Evolutionary conservation across 2,888 invertebrate genomes (phyloP), one percentile per base, ranked within the genome.

Genomic region (Petrophora chlorosata): DNA sequence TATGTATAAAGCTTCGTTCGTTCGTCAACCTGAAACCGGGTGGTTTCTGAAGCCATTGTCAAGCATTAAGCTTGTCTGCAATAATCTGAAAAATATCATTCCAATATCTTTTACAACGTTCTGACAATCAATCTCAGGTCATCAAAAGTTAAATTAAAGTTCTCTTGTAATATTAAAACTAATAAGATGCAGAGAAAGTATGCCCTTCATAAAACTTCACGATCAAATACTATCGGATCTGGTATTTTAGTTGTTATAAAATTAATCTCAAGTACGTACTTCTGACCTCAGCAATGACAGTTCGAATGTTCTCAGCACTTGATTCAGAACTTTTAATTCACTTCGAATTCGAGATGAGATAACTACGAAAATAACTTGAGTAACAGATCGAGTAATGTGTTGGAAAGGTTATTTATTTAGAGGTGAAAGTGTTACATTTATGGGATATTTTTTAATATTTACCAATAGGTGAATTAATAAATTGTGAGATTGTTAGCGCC

Each of bases 181-280:
- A 28, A 14, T 13, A 14, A 28, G 7, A 14, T 13, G 60, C 60
- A 69, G 71, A 73, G 80, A 80, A 78, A 80, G 79, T 67, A 61
- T 30, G 52, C 65, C 67, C 67, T 69, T 65, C 47, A 44, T 41
- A 50, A 38, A 53, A 56, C 53, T 61, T 56, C 14, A 41, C 54
- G 34, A 56, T 42, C 56, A 55, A 45, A 53, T 30, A 41, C 26
- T 55, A 57, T 36, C 42, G 39, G 43, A 39, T 35, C 32, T 44
- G 12, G n/a, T 64, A 64, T 63, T 67, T 63, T 64, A 35, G 66
- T 68, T 71, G 66, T 71, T 70, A 62, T 73, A 53, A 56, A 75
- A 79, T 79, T 77, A 73, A 70, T 69, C 54, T 74, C 56, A 66
- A 78, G 73, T 60, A 62, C 51, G 44, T 60, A 61, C 67, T 66